Conservation (phyloP, 35 echinoderm and acorn worm species). For the Lytechinus variegatus region DNA sequence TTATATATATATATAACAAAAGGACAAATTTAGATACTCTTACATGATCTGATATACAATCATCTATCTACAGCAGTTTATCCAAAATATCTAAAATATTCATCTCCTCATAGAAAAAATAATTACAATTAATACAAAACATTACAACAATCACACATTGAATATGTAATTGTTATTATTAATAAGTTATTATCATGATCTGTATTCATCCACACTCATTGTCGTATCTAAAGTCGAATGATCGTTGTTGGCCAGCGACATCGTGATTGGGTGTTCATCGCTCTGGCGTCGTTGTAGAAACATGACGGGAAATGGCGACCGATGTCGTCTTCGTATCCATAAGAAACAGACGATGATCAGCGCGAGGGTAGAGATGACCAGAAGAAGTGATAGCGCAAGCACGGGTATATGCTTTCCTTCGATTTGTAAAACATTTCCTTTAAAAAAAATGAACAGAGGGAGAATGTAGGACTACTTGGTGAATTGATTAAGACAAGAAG, state of each 20-base stretch:
- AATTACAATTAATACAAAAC: no score
- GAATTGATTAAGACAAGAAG: no score
- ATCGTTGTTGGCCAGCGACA: slow-evolving; percentile 40
- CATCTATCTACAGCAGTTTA: not conserved
- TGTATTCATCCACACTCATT: not conserved
- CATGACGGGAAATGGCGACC: not conserved
- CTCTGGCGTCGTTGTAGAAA: not conserved
- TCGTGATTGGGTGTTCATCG: slow-evolving; percentile 44
- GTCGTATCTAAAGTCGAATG: not conserved
- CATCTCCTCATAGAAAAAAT: not conserved
- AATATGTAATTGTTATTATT: no score
- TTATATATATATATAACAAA: no score
- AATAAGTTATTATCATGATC: slow-evolving; percentile 21
- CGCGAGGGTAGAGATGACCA: not conserved
- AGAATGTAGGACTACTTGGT: no score
- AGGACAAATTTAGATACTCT: not conserved
- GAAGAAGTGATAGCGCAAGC: not conserved
- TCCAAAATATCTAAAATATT: not conserved
- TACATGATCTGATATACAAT: not conserved
- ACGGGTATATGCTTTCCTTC: not conserved
- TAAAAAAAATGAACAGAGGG: not conserved
- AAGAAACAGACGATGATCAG: slow-evolving; percentile 10
- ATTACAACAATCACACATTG: no score
- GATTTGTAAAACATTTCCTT: not conserved
- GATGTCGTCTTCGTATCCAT: slow-evolving; percentile 3